Evolutionary conservation across 2,888 invertebrate genomes (phyloP).

Genomic region (Hesperia comma): DNA sequence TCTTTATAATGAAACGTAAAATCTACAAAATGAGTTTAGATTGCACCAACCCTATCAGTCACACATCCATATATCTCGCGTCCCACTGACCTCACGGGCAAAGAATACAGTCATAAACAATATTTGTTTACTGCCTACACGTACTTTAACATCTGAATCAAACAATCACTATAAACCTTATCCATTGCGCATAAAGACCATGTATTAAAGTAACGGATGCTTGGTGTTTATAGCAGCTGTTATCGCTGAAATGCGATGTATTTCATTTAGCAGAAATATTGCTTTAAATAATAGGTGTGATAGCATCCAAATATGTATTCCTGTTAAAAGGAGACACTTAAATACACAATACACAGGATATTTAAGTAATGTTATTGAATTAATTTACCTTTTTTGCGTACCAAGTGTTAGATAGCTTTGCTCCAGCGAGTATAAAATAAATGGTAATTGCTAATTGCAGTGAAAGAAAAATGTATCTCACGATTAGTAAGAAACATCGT

Average conservation of each 20-base stretch:
- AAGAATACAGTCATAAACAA: conserved; percentile 36
- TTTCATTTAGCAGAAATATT: conserved; percentile 29
- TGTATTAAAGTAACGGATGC: not conserved
- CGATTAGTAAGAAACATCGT: no score
- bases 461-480: no score
- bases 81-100: conserved; percentile 43
- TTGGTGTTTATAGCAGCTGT: conserved; percentile 24
- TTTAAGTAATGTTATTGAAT: no score
- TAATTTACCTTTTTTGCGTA: no score
- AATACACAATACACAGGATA: not conserved
- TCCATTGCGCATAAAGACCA: conserved; percentile 5
- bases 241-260: conserved; percentile 25
- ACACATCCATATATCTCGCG: conserved; percentile 43
- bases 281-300: conserved; percentile 9
- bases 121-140: conserved; percentile 37
- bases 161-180: conserved; percentile 20
- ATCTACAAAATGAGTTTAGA: no score
- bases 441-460: no score
- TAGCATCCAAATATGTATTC: conserved; percentile 5
- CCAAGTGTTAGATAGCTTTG: no score
- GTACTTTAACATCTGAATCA: conserved; percentile 18
- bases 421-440: no score
- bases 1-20: no score
- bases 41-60: conserved; percentile 8
- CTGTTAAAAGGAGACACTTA: not conserved